Evolutionary conservation across 2,888 invertebrate species (phyloP), one percentile per base, ranked within the genome.

Genomic region (Blera fallax): DNA sequence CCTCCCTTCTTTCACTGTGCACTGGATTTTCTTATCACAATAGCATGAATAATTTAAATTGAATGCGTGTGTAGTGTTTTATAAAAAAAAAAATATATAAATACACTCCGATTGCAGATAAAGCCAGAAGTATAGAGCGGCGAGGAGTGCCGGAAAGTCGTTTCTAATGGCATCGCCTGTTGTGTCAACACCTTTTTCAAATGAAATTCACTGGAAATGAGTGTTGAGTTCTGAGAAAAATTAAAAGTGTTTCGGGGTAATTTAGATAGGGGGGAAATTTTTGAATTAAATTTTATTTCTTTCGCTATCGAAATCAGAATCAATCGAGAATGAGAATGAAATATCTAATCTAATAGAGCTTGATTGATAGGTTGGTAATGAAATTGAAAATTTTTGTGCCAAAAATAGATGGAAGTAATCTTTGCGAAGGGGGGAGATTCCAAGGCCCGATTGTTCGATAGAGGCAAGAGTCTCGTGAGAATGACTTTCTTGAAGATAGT

Each of bases 11-110:
- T 21, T 11, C 37, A 40, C 8, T 50, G 7, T 50, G 73, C 54
- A 32, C 43, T 64, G 54, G 29, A 73, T 52, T 62, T 34, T 32
- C 74, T 74, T 74, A 74, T 74, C 74, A 64, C 54, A 52, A 52
- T 29, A 18, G 50, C 7, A 45, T 74, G 64, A 74, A 74, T 64
- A 62, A 74, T 74, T 64, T 34, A 11, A 64, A 43, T 54, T 54
- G 32, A 64, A 54, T 64, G 40, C 52, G 40, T 54, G 18, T 27
- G 52, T 50, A 24, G 37, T 27, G 11, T 14, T 16, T 45, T 8
- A 32, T 27, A 29, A 18, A 27, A 1, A 10, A 40, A 40, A n/a
- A 24, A 21, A 52, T 34, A 70, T 45, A 58, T 18, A 56, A 32
- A 29, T 54, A 56, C 21, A 60, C 37, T 72, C 29, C 29, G n/a